These are phyloP conservation scores for Parapristionchus giblindavisi DNA, from an alignment of 2,888 invertebrate species.

Conservation along the genomic window DNA sequence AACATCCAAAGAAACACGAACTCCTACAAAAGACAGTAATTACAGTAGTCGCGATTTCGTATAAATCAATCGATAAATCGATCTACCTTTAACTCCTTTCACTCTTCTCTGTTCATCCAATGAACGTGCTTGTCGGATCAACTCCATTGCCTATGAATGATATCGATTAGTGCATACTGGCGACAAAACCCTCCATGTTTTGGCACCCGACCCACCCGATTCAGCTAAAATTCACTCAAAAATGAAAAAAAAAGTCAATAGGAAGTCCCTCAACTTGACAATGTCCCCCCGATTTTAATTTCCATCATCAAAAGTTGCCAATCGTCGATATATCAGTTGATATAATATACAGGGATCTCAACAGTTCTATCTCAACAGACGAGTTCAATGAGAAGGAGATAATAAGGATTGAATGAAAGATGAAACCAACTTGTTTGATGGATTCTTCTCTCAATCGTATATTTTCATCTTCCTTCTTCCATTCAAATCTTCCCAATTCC, in stretches of 20 bases:
- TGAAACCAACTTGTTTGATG: conserved; percentile 39
- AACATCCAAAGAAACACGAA: conserved; percentile 1
- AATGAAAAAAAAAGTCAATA: no score
- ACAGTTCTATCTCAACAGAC: no score
- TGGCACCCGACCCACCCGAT: no score
- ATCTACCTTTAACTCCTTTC: conserved; percentile 37
- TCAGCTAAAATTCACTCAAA: no score
- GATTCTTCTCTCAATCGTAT: conserved; percentile 41
- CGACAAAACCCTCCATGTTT: no score
- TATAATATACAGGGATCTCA: no score
- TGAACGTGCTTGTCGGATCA: conserved; percentile 39
- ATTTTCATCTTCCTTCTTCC: conserved; percentile 35
- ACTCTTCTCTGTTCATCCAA: conserved; percentile 42
- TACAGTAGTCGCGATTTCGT: neutral
- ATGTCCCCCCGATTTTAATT: no score
- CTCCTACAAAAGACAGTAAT: neutral
- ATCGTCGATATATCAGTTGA: no score
- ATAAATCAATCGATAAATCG: neutral
- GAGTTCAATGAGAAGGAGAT: no score
- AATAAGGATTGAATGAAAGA: no score
- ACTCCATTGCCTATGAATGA: conserved; percentile 34
- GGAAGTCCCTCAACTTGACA: no score
- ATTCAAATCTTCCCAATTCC: conserved; percentile 29
- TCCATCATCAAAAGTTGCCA: no score
- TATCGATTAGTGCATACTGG: neutral